Conservation (phyloP, 2,113 vertebrate genomes). For the Upupa epops region DNA sequence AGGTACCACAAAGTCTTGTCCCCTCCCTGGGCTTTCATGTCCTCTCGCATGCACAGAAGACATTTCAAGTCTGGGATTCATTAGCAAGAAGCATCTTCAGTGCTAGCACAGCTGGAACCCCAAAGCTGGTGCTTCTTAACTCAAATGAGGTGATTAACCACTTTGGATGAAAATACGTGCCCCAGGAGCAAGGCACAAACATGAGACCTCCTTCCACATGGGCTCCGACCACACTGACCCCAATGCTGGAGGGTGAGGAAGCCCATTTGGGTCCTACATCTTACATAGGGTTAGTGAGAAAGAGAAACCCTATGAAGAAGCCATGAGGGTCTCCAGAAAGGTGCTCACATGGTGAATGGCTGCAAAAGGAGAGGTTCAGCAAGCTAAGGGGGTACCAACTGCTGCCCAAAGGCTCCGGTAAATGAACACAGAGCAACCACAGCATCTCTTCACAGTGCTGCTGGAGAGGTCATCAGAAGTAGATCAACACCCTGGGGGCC, state of each 20-base stretch:
- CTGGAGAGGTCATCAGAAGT: background rate
- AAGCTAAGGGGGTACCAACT: background rate
- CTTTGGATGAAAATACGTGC: background rate
- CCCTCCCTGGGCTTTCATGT: conserved; percentile 36
- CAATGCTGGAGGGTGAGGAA: background rate
- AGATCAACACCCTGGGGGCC: fast-evolving
- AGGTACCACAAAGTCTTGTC: background rate
- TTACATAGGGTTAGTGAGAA: background rate
- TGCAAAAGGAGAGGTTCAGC: background rate
- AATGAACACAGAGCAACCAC: background rate
- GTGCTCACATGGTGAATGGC: background rate
- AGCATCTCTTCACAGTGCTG: background rate
- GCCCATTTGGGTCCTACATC: background rate
- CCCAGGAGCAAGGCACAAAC: background rate
- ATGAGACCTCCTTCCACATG: background rate
- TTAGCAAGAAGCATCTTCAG: conserved; percentile 8
- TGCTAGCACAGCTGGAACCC: conserved; percentile 31
- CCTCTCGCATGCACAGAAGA: background rate
- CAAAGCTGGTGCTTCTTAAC: background rate
- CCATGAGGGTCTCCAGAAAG: background rate
- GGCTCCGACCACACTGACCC: background rate
- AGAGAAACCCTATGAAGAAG: background rate
- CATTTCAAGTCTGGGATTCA: background rate
- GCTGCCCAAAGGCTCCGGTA: background rate
- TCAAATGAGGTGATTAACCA: conserved; percentile 31